Evolutionary conservation across 2,113 vertebrate species (phyloP).

Genomic region (Ptilorrhoa leucosticta): DNA sequence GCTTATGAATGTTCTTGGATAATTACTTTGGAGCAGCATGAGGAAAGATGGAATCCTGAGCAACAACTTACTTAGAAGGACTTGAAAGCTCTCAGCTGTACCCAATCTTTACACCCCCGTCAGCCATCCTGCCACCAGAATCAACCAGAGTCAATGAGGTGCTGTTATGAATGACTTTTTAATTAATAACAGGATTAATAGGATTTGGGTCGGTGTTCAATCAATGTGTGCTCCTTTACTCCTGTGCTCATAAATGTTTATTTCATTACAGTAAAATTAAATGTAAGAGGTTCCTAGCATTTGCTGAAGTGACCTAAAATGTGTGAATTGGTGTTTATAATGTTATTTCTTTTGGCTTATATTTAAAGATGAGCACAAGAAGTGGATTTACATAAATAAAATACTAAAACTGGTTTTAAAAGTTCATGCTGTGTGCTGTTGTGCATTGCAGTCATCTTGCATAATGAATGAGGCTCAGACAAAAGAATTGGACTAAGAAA

Average conservation of each 20-base stretch:
- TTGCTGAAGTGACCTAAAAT: not conserved
- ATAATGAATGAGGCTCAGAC: not conserved
- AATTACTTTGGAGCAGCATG: not conserved
- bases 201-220: not conserved
- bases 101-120: not conserved
- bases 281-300: not conserved
- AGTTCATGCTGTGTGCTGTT: not conserved
- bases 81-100: not conserved
- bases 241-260: not conserved
- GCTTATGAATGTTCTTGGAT: not conserved
- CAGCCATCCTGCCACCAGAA: not conserved
- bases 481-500: not conserved
- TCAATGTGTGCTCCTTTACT: not conserved
- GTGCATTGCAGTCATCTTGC: not conserved
- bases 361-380: not conserved
- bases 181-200: not conserved
- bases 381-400: not conserved
- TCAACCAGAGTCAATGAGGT: not conserved
- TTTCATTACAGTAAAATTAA: not conserved
- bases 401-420: not conserved
- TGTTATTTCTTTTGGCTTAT: not conserved
- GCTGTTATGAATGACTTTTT: not conserved
- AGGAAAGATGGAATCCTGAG: not conserved
- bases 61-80: not conserved
- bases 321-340: not conserved